Percentiles rank a stretch among this genome's conserved stretches.
phyloP scores from a whole-genome alignment of 1,140 invertebrate species.

The Campoletis sonorensis region DNA sequence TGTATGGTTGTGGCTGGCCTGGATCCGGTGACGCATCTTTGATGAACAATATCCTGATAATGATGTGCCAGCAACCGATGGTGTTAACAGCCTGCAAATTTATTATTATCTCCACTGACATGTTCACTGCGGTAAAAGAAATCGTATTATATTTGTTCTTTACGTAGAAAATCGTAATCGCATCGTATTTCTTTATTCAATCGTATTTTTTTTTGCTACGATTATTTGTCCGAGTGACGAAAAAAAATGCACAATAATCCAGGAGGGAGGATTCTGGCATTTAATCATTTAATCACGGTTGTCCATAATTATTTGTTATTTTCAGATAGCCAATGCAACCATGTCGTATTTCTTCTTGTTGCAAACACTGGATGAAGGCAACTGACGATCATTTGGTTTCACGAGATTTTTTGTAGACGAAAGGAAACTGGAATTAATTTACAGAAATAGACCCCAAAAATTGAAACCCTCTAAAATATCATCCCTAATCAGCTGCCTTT shows the following conservation, averaged over 20 bases:
- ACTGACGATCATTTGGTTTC: not conserved
- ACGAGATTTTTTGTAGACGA: too few relatives aligned
- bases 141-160: too few relatives aligned
- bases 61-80: constrained; percentile 42
- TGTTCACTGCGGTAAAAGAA: constrained; percentile 38
- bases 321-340: constrained; percentile 40
- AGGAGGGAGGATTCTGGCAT: too few relatives aligned
- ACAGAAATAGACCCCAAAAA: too few relatives aligned
- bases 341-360: constrained; percentile 49
- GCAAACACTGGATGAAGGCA: constrained; percentile 35
- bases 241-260: too few relatives aligned
- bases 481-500: too few relatives aligned
- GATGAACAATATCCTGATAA: constrained; percentile 42
- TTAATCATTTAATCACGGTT: not conserved
- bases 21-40: constrained; percentile 18
- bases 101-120: constrained; percentile 18
- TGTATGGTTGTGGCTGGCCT: constrained; percentile 50
- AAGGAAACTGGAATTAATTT: too few relatives aligned
- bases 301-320: not conserved
- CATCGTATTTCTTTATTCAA: too few relatives aligned
- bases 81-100: constrained; percentile 41
- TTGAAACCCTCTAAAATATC: too few relatives aligned
- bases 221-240: too few relatives aligned
- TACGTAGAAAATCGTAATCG: too few relatives aligned
- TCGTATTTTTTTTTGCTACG: too few relatives aligned